Base-by-base conservation (phyloP, 1,140 invertebrate genomes). In the Olivierus martensii region DNA sequence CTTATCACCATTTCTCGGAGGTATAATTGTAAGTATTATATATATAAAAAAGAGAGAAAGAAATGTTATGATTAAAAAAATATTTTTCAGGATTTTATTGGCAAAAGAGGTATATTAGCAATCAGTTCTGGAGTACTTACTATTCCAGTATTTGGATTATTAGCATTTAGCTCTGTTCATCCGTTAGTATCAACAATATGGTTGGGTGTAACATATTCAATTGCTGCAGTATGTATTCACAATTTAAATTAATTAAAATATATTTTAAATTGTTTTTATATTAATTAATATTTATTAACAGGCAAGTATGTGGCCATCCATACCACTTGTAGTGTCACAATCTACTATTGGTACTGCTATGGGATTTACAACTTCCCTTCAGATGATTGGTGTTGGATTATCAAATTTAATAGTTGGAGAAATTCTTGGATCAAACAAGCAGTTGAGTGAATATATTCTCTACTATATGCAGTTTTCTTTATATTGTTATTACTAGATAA, bases 231-330 rank as follows among this genome's bases (percentile, higher is more conserved):
- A 60, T 68, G 69, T 67, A 46, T 47, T n/a, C 35, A 6, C 14
- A 14, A 22, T 52, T n/a, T 37, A 18, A 9, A 37, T 5, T 35
- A 38, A 21, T 11, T 18, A 11, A 9, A n/a, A 12, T 37, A 18
- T 38, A 9, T 38, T 3, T 49, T 10, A 19, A 50, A 55, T 44
- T 18, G 28, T 37, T 4, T n/a, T 39, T 42, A 38, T 12, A 44
- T 46, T 55, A 1, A 35, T 46, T 42, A 42, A 44, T 14, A 44
- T 14, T 47, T 38, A 18, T 39, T 52, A 34, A 28, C 56, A 72
- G 70, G 68, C 69, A 22, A 69, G 68, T 49, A 61, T 71, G 63
- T 72, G 69, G 69, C 70, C 69, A 7, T 69, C 69, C 17, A 71
- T 72, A 35, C 69, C 70, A 2, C 59, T 72, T 18, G 69, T 72